phyloP scores from a whole-genome alignment of 2,797 vertebrate species.

The Chanos chanos region DNA sequence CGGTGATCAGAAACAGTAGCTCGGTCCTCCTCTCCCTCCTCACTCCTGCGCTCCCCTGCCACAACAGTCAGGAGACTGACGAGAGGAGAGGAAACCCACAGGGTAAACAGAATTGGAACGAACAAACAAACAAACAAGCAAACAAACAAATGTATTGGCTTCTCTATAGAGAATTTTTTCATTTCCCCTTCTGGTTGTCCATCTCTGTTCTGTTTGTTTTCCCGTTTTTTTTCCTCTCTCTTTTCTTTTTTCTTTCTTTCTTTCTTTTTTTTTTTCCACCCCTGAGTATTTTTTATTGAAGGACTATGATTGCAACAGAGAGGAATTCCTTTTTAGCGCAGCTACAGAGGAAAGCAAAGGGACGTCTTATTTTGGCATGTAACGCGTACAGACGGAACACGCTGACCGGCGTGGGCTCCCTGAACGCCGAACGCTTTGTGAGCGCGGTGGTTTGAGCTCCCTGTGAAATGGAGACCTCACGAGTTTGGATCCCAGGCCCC shows the following conservation, averaged over 20 bases:
- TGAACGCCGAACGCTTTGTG: conserved; percentile 63
- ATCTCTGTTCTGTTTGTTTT: conserved; percentile 68
- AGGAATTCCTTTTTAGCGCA: conserved; percentile 72
- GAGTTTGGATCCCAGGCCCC: conserved; percentile 65
- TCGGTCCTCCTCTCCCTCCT: background rate
- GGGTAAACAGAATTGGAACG: conserved; percentile 52
- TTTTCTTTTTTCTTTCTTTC: conserved; percentile 68
- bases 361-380: conserved; percentile 61
- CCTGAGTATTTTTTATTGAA: conserved; percentile 64
- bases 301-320: conserved; percentile 63
- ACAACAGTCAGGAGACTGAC: conserved; percentile 41
- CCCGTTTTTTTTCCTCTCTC: conserved; percentile 52
- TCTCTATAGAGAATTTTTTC: conserved; percentile 65
- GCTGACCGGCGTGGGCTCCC: conserved; percentile 71
- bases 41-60: background rate
- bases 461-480: conserved; percentile 66
- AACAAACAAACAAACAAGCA: too few species aligned
- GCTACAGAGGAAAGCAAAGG: conserved; percentile 63
- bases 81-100: conserved; percentile 67
- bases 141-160: conserved; percentile 65
- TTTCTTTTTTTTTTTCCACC: conserved; percentile 58
- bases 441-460: conserved; percentile 62
- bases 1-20: too few species aligned
- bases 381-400: conserved; percentile 61
- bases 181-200: conserved; percentile 55